These are phyloP conservation scores for Clarias platycephalus DNA, from an alignment of 2,797 vertebrate species.

Conservation along the genomic window DNA sequence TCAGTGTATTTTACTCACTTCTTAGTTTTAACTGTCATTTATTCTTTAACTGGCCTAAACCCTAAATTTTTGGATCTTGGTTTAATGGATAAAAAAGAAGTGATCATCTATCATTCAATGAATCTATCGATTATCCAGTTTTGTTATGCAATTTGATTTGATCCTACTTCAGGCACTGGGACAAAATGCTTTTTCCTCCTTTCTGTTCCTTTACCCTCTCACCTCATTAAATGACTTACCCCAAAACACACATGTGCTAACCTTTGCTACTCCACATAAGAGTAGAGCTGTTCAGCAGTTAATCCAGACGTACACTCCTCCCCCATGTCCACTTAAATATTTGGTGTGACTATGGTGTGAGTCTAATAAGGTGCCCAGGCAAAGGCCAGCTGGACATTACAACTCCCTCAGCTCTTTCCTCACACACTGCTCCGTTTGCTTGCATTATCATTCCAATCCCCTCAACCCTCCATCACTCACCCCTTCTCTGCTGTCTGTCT, in stretches of 20 bases:
- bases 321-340: slow-evolving; percentile 60
- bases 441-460: slow-evolving; percentile 66
- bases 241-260: slow-evolving; percentile 37
- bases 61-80: slow-evolving; percentile 36
- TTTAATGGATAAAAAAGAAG: neutral
- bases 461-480: slow-evolving; percentile 60
- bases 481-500: slow-evolving; percentile 52
- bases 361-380: slow-evolving; percentile 68
- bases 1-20: slow-evolving; percentile 79
- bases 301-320: slow-evolving; percentile 26
- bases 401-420: slow-evolving; percentile 62
- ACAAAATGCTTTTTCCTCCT: slow-evolving; percentile 51
- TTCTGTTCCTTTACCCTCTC: slow-evolving; percentile 61
- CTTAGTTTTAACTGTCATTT: slow-evolving; percentile 74
- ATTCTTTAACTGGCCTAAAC: slow-evolving; percentile 63
- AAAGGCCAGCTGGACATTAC: slow-evolving; percentile 69
- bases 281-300: slow-evolving; percentile 38
- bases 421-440: slow-evolving; percentile 59
- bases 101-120: neutral
- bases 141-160: slow-evolving; percentile 5
- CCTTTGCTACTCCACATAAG: slow-evolving; percentile 35
- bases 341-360: slow-evolving; percentile 57
- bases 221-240: slow-evolving; percentile 67
- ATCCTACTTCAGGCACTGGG: neutral
- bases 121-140: neutral